Evolutionary conservation across 2,888 invertebrate species (phyloP).

Genomic region (Abrostola tripartita): DNA sequence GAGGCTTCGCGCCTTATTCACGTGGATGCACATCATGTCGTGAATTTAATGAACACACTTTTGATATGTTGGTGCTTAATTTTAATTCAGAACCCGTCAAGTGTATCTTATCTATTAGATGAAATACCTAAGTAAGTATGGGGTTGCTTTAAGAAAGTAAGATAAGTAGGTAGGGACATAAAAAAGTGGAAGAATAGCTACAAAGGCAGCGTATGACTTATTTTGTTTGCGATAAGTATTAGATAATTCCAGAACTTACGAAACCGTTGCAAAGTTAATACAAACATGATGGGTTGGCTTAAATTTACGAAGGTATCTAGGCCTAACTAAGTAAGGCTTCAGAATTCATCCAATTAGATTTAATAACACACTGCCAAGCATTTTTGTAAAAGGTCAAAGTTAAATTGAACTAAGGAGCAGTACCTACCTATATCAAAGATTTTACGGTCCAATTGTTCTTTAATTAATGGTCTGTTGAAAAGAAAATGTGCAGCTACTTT

Average conservation of each 20-base stretch:
- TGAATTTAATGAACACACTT: constrained; percentile 53
- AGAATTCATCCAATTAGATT: constrained; percentile 45
- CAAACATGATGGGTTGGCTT: not conserved
- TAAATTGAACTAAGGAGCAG: constrained; percentile 21
- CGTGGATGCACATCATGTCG: constrained; percentile 53
- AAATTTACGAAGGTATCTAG: constrained; percentile 7
- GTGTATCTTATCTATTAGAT: not conserved
- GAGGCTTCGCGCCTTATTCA: constrained; percentile 41
- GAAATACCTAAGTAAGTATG: too few relatives aligned
- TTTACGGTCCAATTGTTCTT: too few relatives aligned
- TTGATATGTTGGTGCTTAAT: constrained; percentile 39
- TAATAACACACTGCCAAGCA: constrained; percentile 30
- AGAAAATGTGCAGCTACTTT: not conserved
- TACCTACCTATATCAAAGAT: constrained; percentile 8
- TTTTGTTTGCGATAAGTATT: too few relatives aligned
- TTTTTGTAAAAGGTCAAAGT: constrained; percentile 37
- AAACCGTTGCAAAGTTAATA: too few relatives aligned
- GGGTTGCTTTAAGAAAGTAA: too few relatives aligned
- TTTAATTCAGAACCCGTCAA: constrained; percentile 27
- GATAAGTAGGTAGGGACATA: too few relatives aligned
- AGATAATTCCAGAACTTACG: too few relatives aligned
- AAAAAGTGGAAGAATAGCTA: too few relatives aligned
- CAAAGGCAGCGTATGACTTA: too few relatives aligned
- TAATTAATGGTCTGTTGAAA: not conserved
- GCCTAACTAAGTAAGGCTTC: constrained; percentile 13